Evolutionary conservation across 2,888 invertebrate genomes (phyloP).

Genomic region (Isotomurus palustris): DNA sequence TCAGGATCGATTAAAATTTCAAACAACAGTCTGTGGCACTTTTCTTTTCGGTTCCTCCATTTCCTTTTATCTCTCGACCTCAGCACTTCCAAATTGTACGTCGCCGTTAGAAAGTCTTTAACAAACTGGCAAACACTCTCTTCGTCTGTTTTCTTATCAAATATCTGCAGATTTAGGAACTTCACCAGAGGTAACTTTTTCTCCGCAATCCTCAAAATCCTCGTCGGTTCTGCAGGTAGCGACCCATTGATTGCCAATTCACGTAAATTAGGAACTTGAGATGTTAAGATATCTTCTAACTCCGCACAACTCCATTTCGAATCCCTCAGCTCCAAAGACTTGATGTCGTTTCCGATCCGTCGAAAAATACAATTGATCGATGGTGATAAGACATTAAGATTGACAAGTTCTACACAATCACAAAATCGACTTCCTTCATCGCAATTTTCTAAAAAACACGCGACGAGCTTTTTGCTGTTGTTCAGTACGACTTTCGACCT

Average conservation of each 20-base stretch:
- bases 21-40: conserved; percentile 30
- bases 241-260: conserved; percentile 27
- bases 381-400: conserved; percentile 28
- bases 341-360: conserved; percentile 12
- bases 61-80: conserved; percentile 27
- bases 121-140: conserved; percentile 24
- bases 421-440: conserved; percentile 15
- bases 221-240: conserved; percentile 21
- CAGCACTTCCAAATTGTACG: conserved; percentile 22
- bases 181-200: conserved; percentile 27
- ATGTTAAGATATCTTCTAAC: conserved; percentile 19
- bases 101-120: conserved; percentile 19
- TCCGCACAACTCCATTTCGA: conserved; percentile 30
- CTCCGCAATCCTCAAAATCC: neutral
- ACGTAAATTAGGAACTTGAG: conserved; percentile 23
- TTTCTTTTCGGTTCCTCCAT: conserved; percentile 21
- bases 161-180: conserved; percentile 28
- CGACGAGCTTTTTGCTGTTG: conserved; percentile 21
- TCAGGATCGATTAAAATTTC: conserved; percentile 28
- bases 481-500: conserved; percentile 30
- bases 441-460: conserved; percentile 29
- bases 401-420: conserved; percentile 27
- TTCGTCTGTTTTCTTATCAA: conserved; percentile 29
- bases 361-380: conserved; percentile 25
- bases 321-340: conserved; percentile 27